Conservation (phyloP, 2,888 invertebrate genomes). For the Eledona agricola region DNA sequence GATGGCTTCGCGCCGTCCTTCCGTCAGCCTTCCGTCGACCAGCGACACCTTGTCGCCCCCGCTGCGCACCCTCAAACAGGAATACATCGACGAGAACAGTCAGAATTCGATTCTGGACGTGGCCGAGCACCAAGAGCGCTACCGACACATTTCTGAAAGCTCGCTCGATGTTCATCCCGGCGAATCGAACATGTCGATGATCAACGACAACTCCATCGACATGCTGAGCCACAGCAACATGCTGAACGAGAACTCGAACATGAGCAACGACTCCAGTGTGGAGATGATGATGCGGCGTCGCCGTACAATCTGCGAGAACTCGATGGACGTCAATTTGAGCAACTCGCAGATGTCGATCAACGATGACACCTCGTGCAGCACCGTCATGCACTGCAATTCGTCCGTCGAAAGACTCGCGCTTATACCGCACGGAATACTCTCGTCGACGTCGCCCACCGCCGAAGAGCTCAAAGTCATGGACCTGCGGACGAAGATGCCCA, state of each 20-base stretch:
- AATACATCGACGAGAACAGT: slow-evolving; percentile 77
- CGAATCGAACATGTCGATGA: slow-evolving; percentile 61
- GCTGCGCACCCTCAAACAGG: slow-evolving; percentile 69
- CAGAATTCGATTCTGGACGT: slow-evolving; percentile 68
- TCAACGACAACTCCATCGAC: slow-evolving; percentile 66
- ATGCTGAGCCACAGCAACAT: slow-evolving; percentile 55
- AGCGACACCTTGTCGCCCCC: slow-evolving; percentile 68
- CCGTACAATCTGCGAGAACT: slow-evolving; percentile 55
- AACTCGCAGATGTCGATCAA: slow-evolving; percentile 50
- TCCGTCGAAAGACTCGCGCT: too few species aligned
- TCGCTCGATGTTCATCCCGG: slow-evolving; percentile 62
- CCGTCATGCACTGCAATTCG: slow-evolving; percentile 39
- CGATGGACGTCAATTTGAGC: slow-evolving; percentile 48
- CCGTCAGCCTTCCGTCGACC: slow-evolving; percentile 66
- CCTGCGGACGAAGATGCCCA: slow-evolving; percentile 72
- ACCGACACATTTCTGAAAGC: slow-evolving; percentile 60
- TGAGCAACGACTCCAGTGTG: slow-evolving; percentile 56
- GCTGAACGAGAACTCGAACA: slow-evolving; percentile 53
- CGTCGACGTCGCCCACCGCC: slow-evolving; percentile 35
- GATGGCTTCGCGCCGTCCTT: slow-evolving; percentile 69
- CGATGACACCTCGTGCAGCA: slow-evolving; percentile 51
- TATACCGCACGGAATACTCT: slow-evolving; percentile 35
- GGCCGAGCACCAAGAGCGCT: slow-evolving; percentile 55
- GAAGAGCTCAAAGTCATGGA: slow-evolving; percentile 71
- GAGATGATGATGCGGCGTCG: slow-evolving; percentile 54